Evolutionary conservation across 2,113 vertebrate genomes (phyloP).

Genomic region (Charina bottae): DNA sequence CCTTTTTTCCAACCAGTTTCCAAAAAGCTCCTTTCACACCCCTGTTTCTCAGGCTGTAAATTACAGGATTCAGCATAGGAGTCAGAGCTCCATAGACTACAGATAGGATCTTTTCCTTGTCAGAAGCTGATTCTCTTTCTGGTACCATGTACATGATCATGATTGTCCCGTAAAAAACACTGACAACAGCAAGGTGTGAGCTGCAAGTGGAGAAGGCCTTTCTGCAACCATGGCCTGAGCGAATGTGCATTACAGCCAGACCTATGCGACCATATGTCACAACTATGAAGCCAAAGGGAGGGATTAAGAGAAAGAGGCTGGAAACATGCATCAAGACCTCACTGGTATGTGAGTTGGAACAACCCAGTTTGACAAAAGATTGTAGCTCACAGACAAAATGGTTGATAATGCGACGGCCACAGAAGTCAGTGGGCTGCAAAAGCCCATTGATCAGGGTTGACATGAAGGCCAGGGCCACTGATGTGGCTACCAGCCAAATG

Average conservation of each 20-base stretch:
- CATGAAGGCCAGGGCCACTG: constrained; percentile 17
- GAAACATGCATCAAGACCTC: constrained; percentile 37
- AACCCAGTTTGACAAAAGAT: constrained; percentile 42
- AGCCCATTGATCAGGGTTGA: constrained; percentile 23
- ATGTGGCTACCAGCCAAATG: background rate
- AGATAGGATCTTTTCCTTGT: constrained; percentile 34
- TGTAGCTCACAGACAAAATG: constrained; percentile 52
- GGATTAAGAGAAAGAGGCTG: constrained; percentile 30
- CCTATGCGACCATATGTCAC: constrained; percentile 35
- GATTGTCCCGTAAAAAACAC: constrained; percentile 39
- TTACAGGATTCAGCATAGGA: background rate
- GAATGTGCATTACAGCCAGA: constrained; percentile 3
- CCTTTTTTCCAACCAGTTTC: background rate
- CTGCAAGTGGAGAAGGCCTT: constrained; percentile 31
- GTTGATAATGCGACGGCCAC: constrained; percentile 34
- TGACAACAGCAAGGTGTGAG: constrained; percentile 48
- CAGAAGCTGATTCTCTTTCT: constrained; percentile 9
- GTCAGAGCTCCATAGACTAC: constrained; percentile 22
- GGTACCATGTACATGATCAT: constrained; percentile 50
- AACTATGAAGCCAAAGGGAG: constrained; percentile 43
- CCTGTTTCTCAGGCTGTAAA: constrained; percentile 45
- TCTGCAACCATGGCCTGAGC: constrained; percentile 19
- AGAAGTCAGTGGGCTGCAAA: constrained; percentile 28
- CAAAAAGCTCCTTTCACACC: constrained; percentile 32
- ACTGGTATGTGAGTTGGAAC: constrained; percentile 26